Evolutionary conservation across 2,888 invertebrate genomes (phyloP).

Genomic region (Agrochola lychnidis): DNA sequence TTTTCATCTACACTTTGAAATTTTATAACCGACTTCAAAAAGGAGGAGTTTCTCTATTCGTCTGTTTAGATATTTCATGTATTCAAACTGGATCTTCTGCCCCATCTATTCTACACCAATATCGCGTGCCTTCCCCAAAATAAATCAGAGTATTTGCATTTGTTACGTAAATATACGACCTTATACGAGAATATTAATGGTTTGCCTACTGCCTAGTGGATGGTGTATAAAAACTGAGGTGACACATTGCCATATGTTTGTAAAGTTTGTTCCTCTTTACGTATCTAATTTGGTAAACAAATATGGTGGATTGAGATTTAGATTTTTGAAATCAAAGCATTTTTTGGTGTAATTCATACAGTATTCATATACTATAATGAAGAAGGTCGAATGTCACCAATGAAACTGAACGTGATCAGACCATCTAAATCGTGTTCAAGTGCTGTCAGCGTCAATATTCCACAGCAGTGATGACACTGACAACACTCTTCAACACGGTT

Average conservation of each 20-base stretch:
- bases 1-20: background rate
- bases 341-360: background rate
- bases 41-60: background rate
- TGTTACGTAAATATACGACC: constrained; percentile 35
- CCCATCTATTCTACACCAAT: background rate
- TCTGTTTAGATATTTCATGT: background rate
- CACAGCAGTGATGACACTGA: background rate
- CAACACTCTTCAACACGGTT: background rate
- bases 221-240: background rate
- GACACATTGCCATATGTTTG: background rate
- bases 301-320: background rate
- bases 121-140: constrained; percentile 50
- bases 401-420: too few species aligned
- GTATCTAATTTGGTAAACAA: background rate
- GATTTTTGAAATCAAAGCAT: background rate
- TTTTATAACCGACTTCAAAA: background rate
- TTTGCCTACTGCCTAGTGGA: background rate
- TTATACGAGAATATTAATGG: constrained; percentile 42
- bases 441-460: too few species aligned
- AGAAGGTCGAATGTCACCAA: background rate
- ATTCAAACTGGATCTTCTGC: constrained; percentile 9
- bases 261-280: background rate
- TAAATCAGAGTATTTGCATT: constrained; percentile 57
- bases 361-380: background rate
- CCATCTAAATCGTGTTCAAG: too few species aligned